Base-by-base conservation (phyloP, 2,113 vertebrate species). In the Lophotis ruficrista region DNA sequence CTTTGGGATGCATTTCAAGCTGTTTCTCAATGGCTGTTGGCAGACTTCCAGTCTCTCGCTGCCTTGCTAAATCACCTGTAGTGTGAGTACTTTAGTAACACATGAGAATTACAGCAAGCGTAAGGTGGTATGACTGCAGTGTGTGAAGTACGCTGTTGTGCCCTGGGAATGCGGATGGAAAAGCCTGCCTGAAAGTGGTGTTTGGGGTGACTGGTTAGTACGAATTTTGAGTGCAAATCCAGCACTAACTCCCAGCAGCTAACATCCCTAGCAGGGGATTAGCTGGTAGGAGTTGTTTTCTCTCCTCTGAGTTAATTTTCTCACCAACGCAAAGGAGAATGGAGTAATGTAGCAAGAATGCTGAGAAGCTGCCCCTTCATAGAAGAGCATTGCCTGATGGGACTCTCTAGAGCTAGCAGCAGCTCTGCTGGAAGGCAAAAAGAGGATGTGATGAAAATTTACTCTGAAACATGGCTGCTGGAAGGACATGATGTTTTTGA, bases 11-110 rank as follows among this genome's bases (percentile, higher is more conserved):
- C 61, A 22, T 96, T 87, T 95, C 69, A 89, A n/a, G 89, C 87
- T 95, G 93, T 96, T 96, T 94, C 87, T 96, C 89, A 94, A 50
- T 91, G 93, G 81, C 81, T 95, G 7, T 87, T 97, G 94, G 93
- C 93, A 95, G 95, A 15, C 65, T 93, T 96, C 95, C 94, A 96
- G 84, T 8, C 75, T 75, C 76, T 78, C 57, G 20, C 89, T 93
- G 83, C 81, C 91, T 96, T 75, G 22, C 89, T 91, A 71, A 87
- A 71, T 96, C 95, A 96, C 94, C 93, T 96, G 83, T 79, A 87
- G 87, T 89, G 80, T 35, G 64, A 96, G 81, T 68, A 60, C 61
- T 87, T 94, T 78, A 94, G 87, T 78, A 93, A 79, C 65, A 75
- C 73, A 56, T n/a, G 65, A 89, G 95, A 48, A 76, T 78, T 87